Evolutionary conservation across 2,888 invertebrate genomes (phyloP).

Genomic region (Crioceris asparagi): DNA sequence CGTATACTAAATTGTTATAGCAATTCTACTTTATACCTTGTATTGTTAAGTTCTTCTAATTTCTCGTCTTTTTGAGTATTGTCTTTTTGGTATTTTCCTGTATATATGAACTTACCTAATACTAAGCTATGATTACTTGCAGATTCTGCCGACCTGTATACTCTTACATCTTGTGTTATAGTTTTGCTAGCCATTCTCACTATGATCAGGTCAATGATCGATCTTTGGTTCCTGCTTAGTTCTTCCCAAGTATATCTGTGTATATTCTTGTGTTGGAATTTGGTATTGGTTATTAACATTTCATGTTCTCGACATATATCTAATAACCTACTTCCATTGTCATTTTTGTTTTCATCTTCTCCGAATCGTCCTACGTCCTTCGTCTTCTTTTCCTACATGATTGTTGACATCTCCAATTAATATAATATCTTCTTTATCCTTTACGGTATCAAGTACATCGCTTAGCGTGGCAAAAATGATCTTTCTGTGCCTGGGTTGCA

Average conservation of each 20-base stretch:
- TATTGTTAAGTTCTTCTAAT: not conserved
- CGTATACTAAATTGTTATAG: slow-evolving; percentile 1
- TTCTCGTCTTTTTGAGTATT: not conserved
- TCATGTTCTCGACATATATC: slow-evolving; percentile 1
- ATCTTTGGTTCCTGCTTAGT: slow-evolving; percentile 1
- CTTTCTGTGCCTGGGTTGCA: no score
- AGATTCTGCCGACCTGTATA: slow-evolving; percentile 2
- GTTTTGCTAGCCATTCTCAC: not conserved
- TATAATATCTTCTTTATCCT: no score
- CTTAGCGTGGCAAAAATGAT: no score
- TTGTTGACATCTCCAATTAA: no score
- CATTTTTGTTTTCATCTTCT: slow-evolving; percentile 1
- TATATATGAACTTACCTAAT: slow-evolving; percentile 1
- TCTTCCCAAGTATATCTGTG: slow-evolving; percentile 1
- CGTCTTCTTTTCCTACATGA: no score
- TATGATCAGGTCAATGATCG: slow-evolving; percentile 1
- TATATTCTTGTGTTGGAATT: not conserved
- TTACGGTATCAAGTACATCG: no score
- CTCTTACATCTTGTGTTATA: not conserved
- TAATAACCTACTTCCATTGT: not conserved
- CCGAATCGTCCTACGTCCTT: no score
- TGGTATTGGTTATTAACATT: not conserved
- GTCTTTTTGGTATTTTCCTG: not conserved
- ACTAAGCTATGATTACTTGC: slow-evolving; percentile 3
- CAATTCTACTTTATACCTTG: not conserved